Evolutionary conservation across 2,113 vertebrate genomes (phyloP).

Genomic region (Zonotrichia leucophrys): DNA sequence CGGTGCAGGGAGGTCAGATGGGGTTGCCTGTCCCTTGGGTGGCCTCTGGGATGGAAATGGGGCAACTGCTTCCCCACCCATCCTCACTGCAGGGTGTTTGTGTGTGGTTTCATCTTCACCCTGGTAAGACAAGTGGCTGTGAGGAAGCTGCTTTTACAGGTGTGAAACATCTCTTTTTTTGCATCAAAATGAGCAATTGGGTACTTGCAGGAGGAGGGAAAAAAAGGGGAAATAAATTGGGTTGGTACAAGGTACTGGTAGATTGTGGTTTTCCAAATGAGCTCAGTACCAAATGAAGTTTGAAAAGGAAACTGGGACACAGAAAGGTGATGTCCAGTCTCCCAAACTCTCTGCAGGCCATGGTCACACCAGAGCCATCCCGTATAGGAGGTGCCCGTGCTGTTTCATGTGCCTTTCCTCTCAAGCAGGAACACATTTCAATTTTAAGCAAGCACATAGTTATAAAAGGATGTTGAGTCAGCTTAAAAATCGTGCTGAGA

Average conservation of each 20-base stretch:
- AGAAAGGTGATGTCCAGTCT: not conserved
- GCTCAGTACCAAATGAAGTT: not conserved
- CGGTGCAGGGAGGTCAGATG: not conserved
- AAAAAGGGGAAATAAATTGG: rapidly evolving
- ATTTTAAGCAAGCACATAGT: not conserved
- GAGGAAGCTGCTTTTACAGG: not conserved
- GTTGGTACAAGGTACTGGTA: not conserved
- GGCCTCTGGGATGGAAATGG: not conserved
- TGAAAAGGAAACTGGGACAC: not conserved
- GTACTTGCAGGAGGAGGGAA: not conserved
- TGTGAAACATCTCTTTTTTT: not conserved
- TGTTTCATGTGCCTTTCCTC: not conserved
- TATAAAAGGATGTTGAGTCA: slow-evolving; percentile 9
- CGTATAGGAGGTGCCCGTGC: not conserved
- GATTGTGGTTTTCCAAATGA: not conserved
- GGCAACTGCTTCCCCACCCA: not conserved
- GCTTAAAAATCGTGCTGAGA: not conserved
- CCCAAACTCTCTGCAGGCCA: not conserved
- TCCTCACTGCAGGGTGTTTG: not conserved
- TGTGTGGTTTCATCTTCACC: not conserved
- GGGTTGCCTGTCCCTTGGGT: not conserved
- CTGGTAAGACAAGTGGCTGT: not conserved
- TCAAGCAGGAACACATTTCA: not conserved
- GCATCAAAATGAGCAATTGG: not conserved
- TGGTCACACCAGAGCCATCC: not conserved